Evolutionary conservation across 2,888 invertebrate genomes (phyloP).

Genomic region (Limnephilus auricula): DNA sequence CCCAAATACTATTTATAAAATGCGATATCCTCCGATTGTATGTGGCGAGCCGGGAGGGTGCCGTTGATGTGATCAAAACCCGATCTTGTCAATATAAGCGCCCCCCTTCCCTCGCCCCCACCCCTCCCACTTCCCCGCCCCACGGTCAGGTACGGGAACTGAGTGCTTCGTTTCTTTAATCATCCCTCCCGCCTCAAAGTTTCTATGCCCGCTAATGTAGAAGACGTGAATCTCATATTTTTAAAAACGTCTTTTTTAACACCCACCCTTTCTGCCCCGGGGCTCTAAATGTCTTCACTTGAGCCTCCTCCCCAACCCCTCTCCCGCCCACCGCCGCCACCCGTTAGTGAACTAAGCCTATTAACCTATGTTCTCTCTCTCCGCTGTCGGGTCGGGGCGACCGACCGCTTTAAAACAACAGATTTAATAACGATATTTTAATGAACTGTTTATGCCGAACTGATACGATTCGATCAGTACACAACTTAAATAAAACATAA

Average conservation of each 20-base stretch:
- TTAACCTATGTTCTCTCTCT: background rate
- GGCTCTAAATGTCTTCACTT: constrained; percentile 49
- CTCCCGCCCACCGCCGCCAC: background rate
- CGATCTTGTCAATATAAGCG: constrained; percentile 66
- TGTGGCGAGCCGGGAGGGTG: constrained; percentile 58
- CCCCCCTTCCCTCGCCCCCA: background rate
- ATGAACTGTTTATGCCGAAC: background rate
- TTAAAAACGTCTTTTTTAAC: constrained; percentile 59
- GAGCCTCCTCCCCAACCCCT: background rate
- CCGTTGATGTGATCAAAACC: constrained; percentile 65
- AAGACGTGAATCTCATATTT: constrained; percentile 66
- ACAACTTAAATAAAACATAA: too few relatives aligned
- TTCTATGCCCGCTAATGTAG: constrained; percentile 65
- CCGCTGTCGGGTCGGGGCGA: background rate
- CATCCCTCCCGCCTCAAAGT: constrained; percentile 61
- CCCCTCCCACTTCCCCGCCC: constrained; percentile 30
- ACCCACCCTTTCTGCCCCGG: constrained; percentile 32
- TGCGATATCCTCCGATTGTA: constrained; percentile 5
- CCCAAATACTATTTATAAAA: background rate
- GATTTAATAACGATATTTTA: background rate
- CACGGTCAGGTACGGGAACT: constrained; percentile 53
- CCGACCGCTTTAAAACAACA: background rate
- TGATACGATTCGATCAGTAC: too few relatives aligned
- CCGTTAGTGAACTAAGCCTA: background rate
- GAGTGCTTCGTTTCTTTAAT: constrained; percentile 60